A percentile compares a stretch with the other conserved stretches of the same genome.
phyloP scores from a whole-genome alignment of 1,140 invertebrate genomes.

The Pachypeltis micranthus region DNA sequence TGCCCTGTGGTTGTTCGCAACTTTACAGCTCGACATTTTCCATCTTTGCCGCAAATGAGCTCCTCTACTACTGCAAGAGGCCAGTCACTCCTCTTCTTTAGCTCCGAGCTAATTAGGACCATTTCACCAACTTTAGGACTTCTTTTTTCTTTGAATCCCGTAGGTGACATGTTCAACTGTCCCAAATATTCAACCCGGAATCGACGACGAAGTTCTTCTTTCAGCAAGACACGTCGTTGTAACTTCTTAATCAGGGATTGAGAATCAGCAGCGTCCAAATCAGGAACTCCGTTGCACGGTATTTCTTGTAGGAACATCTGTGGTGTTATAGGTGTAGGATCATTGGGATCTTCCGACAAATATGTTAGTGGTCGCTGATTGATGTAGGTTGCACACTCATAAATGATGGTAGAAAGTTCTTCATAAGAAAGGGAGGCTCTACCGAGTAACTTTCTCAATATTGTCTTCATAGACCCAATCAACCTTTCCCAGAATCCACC shows the following conservation, averaged over 20 bases:
- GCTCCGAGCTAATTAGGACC: slow-evolving; percentile 26
- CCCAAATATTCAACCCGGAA: slow-evolving; percentile 18
- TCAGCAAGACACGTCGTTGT: background rate
- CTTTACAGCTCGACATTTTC: slow-evolving; percentile 23
- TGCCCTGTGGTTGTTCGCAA: no score
- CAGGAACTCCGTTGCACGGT: slow-evolving; percentile 22
- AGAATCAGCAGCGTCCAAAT: slow-evolving; percentile 16
- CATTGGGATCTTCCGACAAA: slow-evolving; percentile 26
- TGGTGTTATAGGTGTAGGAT: slow-evolving; percentile 21
- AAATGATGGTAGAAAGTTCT: slow-evolving; percentile 30
- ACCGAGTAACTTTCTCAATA: slow-evolving; percentile 29
- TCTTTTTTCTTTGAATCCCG: background rate
- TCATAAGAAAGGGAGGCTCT: slow-evolving; percentile 27
- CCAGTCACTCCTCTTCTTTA: slow-evolving; percentile 28
- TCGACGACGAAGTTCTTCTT: slow-evolving; percentile 4
- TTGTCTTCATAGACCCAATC: slow-evolving; percentile 31
- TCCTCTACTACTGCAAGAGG: slow-evolving; percentile 26
- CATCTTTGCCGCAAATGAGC: slow-evolving; percentile 27
- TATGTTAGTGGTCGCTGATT: slow-evolving; percentile 34
- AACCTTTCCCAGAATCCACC: slow-evolving; percentile 36
- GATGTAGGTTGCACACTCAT: slow-evolving; percentile 29
- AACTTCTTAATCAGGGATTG: background rate
- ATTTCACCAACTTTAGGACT: slow-evolving; percentile 18
- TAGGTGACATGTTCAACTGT: background rate
- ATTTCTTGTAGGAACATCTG: slow-evolving; percentile 29